Percentiles rank a stretch among this genome's conserved stretches.
These are phyloP conservation scores for Tetramorium simillimum DNA, from an alignment of 1,140 invertebrate genomes.

Conservation along the genomic window DNA sequence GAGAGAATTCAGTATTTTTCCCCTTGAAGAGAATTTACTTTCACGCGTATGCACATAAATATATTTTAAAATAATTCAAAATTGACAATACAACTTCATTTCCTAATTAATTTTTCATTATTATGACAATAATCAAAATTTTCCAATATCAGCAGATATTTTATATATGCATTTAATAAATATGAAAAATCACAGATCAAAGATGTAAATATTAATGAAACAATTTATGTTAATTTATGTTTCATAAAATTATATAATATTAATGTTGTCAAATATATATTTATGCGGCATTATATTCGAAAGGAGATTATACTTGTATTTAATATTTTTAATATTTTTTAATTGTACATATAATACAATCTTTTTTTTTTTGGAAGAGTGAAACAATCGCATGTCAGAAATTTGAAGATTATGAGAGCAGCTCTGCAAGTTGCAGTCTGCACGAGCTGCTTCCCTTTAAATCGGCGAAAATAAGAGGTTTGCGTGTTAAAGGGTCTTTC, in stretches of 20 bases:
- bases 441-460: constrained; percentile 70
- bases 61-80: background rate
- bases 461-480: constrained; percentile 66
- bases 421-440: constrained; percentile 46
- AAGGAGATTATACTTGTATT: background rate
- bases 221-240: background rate
- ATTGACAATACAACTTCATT: background rate
- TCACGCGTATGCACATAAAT: background rate
- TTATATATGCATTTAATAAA: background rate
- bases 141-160: background rate
- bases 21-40: too few relatives aligned
- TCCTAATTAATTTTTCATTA: background rate
- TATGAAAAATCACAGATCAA: background rate
- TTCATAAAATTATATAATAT: background rate
- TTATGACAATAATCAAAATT: background rate
- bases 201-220: background rate
- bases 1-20: too few relatives aligned
- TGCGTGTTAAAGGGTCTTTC: constrained; percentile 74
- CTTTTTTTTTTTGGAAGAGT: background rate
- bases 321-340: background rate
- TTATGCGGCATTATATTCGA: background rate
- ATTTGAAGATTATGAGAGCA: constrained; percentile 13
- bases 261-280: background rate
- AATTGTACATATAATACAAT: background rate
- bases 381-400: constrained; percentile 14